phyloP scores from a whole-genome alignment of 2,113 vertebrate species.

The Trichomycterus rosablanca region DNA sequence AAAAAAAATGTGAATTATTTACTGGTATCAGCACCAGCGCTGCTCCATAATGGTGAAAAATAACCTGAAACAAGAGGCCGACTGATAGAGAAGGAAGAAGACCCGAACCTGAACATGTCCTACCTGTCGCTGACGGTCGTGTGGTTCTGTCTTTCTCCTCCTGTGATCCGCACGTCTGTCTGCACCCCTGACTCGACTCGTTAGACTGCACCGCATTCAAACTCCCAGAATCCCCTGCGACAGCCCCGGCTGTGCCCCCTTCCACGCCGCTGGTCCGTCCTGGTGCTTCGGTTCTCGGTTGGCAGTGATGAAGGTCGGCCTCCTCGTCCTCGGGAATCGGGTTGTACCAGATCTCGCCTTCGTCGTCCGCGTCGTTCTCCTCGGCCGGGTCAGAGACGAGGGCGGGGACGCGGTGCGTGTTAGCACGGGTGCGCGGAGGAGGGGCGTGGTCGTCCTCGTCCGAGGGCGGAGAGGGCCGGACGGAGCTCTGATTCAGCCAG shows the following conservation, averaged over 20 bases:
- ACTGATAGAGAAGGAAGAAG: not conserved
- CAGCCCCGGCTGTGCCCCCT: slow-evolving; percentile 40
- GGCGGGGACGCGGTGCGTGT: slow-evolving; percentile 19
- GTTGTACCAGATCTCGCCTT: slow-evolving; percentile 99
- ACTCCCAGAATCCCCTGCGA: slow-evolving; percentile 50
- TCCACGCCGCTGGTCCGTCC: slow-evolving; percentile 43
- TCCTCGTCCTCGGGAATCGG: slow-evolving; percentile 96
- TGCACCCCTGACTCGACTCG: slow-evolving; percentile 66
- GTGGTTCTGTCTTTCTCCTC: slow-evolving; percentile 71
- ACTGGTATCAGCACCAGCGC: too few species aligned
- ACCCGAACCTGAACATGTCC: not conserved
- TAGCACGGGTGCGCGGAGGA: slow-evolving; percentile 43
- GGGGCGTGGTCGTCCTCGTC: slow-evolving; percentile 64
- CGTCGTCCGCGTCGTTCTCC: slow-evolving; percentile 89
- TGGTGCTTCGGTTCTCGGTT: not conserved
- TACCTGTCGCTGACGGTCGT: slow-evolving; percentile 71
- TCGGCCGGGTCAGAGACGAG: slow-evolving; percentile 66
- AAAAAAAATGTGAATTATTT: too few species aligned
- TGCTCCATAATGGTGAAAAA: too few species aligned
- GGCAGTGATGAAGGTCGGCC: slow-evolving; percentile 25
- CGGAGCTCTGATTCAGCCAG: slow-evolving; percentile 89
- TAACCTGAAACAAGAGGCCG: too few species aligned
- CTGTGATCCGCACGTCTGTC: slow-evolving; percentile 62
- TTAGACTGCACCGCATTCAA: slow-evolving; percentile 55
- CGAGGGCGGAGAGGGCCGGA: slow-evolving; percentile 48